Evolutionary conservation across 2,888 invertebrate species (phyloP).

Genomic region (Drosophila mimica): DNA sequence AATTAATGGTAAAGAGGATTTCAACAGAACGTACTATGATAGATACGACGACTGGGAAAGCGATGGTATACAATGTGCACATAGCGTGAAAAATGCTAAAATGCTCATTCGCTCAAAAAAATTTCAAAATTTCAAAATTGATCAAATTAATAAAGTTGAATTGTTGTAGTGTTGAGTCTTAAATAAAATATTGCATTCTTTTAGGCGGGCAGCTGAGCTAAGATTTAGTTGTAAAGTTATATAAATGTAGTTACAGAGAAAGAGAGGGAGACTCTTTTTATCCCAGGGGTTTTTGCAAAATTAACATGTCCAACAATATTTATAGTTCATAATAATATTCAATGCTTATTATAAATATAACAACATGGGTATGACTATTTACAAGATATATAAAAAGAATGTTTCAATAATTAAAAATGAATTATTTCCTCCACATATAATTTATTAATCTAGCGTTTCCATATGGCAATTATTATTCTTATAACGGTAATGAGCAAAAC

Average conservation of each 20-base stretch:
- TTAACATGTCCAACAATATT: background rate
- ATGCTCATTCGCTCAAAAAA: background rate
- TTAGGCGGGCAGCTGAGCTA: background rate
- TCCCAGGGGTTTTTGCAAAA: background rate
- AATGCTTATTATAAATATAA: background rate
- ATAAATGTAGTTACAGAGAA: background rate
- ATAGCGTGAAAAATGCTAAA: background rate
- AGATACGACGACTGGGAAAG: background rate
- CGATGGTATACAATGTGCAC: background rate
- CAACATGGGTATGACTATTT: background rate
- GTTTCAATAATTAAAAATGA: background rate
- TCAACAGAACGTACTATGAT: background rate
- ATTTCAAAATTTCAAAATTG: background rate
- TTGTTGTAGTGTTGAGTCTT: background rate
- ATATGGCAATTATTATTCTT: too few species aligned
- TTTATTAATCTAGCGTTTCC: background rate
- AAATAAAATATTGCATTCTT: background rate
- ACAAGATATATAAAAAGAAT: background rate
- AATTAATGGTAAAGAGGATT: too few species aligned
- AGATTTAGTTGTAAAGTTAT: background rate
- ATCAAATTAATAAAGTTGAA: background rate
- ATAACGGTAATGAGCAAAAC: background rate
- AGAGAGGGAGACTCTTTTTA: background rate
- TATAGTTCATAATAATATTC: background rate
- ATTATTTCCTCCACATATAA: background rate